These are phyloP conservation scores for Sminthurides aquaticus DNA, from an alignment of 2,888 invertebrate genomes.

Conservation along the genomic window DNA sequence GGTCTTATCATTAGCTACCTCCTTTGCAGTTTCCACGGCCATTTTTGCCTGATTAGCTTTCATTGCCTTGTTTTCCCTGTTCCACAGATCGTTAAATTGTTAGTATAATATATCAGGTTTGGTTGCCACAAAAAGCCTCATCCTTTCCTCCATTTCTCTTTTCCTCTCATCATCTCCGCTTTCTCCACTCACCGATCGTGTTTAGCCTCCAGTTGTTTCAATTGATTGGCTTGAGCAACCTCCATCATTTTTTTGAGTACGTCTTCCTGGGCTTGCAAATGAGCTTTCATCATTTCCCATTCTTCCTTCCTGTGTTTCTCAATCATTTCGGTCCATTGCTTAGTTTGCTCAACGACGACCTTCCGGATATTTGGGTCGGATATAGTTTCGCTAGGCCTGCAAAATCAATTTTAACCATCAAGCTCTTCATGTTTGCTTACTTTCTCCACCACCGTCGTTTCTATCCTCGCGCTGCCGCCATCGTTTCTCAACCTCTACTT, in stretches of 20 bases:
- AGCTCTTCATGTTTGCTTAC: background rate
- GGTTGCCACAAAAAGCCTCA: too few relatives aligned
- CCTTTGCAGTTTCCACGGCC: slow-evolving; percentile 93
- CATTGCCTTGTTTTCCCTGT: slow-evolving; percentile 88
- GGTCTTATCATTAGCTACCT: slow-evolving; percentile 91
- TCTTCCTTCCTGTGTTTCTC: slow-evolving; percentile 63
- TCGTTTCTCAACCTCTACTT: too few relatives aligned
- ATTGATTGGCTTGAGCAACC: slow-evolving; percentile 69
- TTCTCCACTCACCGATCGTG: slow-evolving; percentile 76
- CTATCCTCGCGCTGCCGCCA: too few relatives aligned
- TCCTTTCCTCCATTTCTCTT: too few relatives aligned
- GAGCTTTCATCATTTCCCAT: slow-evolving; percentile 61
- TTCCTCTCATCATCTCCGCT: too few relatives aligned
- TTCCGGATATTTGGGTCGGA: slow-evolving; percentile 69
- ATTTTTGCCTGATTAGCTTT: slow-evolving; percentile 89
- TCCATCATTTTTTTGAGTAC: slow-evolving; percentile 69
- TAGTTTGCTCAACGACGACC: slow-evolving; percentile 84
- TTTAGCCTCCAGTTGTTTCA: slow-evolving; percentile 80
- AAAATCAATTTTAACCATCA: background rate
- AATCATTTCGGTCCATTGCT: slow-evolving; percentile 70
- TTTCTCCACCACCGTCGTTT: too few relatives aligned
- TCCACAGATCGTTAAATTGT: slow-evolving; percentile 72
- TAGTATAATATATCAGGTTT: too few relatives aligned
- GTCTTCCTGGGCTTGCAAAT: slow-evolving; percentile 53
- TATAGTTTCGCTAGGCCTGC: slow-evolving; percentile 71